A percentile compares a stretch with the other conserved stretches of the same genome.
Conservation (phyloP, 2,113 vertebrate species). For the Prionailurus bengalensis region DNA sequence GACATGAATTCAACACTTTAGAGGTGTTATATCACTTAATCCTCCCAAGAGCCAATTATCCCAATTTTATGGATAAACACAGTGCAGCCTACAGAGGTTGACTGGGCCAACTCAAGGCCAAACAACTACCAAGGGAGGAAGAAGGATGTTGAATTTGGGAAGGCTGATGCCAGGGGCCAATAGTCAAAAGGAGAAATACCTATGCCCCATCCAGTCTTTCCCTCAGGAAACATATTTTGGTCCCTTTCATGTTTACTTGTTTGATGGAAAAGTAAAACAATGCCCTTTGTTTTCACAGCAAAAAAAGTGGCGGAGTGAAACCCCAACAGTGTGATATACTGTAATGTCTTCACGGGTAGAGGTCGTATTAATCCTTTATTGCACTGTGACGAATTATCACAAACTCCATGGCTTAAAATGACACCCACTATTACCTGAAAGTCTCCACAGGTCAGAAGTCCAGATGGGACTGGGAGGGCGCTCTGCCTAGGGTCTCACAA, state of each 20-base stretch:
- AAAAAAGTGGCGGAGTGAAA: not conserved
- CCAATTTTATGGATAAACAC: conserved; percentile 56
- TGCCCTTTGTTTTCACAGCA: not conserved
- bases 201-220: not conserved
- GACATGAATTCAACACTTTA: not conserved
- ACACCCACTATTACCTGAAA: not conserved
- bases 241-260: not conserved
- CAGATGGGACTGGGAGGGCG: not conserved
- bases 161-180: not conserved
- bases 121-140: not conserved
- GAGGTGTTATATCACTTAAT: not conserved
- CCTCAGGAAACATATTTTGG: not conserved
- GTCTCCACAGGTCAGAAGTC: not conserved
- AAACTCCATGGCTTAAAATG: not conserved
- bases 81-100: not conserved
- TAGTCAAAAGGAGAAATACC: not conserved
- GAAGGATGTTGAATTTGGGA: not conserved
- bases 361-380: not conserved
- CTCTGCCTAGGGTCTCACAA: not conserved
- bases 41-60: not conserved
- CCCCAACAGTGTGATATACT: no score
- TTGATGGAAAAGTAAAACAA: not conserved
- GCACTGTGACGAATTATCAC: accelerated
- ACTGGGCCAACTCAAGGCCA: not conserved
- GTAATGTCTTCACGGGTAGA: not conserved